Evolutionary conservation across 2,888 invertebrate genomes (phyloP).

Genomic region (Oligia latruncula): DNA sequence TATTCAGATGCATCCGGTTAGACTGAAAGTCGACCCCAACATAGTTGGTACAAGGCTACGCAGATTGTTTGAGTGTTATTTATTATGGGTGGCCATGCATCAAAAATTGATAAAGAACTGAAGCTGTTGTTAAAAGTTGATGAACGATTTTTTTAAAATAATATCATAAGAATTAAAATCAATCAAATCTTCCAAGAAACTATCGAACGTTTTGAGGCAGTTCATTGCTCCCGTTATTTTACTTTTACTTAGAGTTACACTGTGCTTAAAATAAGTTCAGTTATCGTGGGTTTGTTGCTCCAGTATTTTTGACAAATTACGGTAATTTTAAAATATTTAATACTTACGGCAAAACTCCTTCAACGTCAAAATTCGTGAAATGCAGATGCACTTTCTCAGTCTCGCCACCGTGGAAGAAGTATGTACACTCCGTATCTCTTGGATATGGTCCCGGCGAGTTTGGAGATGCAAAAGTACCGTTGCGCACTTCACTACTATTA

Average conservation of each 20-base stretch:
- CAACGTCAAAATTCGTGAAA: constrained; percentile 98
- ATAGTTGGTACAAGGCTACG: too few relatives aligned
- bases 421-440: constrained; percentile 96
- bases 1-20: too few relatives aligned
- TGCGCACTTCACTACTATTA: constrained; percentile 94
- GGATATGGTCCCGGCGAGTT: constrained; percentile 98
- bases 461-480: constrained; percentile 96
- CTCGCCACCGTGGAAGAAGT: constrained; percentile 95
- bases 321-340: neutral
- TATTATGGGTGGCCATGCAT: neutral
- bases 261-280: neutral
- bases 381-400: constrained; percentile 95
- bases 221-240: neutral
- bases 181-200: too few relatives aligned
- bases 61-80: neutral
- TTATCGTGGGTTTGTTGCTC: neutral
- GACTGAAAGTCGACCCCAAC: too few relatives aligned
- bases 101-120: neutral
- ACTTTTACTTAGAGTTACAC: neutral
- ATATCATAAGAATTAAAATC: too few relatives aligned
- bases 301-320: neutral
- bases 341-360: constrained; percentile 97
- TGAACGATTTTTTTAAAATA: too few relatives aligned
- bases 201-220: neutral
- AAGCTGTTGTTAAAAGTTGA: neutral